Percentiles rank a stretch among this genome's conserved stretches.
Conservation (phyloP, 2,888 invertebrate species). For the Dendrolimus houi region DNA sequence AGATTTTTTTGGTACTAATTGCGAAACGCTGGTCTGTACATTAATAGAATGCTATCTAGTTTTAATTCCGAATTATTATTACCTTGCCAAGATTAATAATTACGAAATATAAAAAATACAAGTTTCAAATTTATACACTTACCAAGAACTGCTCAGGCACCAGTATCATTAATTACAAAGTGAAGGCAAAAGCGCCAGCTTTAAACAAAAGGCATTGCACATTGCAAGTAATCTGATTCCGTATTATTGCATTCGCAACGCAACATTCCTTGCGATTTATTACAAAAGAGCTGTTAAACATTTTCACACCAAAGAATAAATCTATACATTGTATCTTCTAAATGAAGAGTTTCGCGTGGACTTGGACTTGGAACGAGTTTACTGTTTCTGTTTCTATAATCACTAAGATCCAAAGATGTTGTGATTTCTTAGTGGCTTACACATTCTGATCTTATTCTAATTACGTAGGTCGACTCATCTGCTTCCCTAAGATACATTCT, state of each 20-base stretch:
- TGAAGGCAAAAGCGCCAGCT: conserved; percentile 34
- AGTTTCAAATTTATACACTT: neutral
- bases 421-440: too few relatives aligned
- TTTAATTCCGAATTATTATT: too few relatives aligned
- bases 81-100: too few relatives aligned
- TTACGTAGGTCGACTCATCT: too few relatives aligned
- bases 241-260: conserved; percentile 61
- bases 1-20: too few relatives aligned
- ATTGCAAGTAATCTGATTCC: conserved; percentile 58
- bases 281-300: conserved; percentile 63
- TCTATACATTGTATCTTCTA: conserved; percentile 52
- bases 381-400: neutral
- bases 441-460: too few relatives aligned
- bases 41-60: too few relatives aligned
- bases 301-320: conserved; percentile 41
- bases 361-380: neutral
- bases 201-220: conserved; percentile 54
- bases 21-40: too few relatives aligned
- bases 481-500: too few relatives aligned
- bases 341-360: conserved; percentile 39
- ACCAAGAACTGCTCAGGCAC: conserved; percentile 15
- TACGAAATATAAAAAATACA: neutral
- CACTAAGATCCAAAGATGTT: too few relatives aligned
- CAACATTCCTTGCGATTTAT: conserved; percentile 62
- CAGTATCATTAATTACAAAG: conserved; percentile 48